Conservation (phyloP, 37 sponge, comb jelly and placozoan species). For the Oopsacas minuta region DNA sequence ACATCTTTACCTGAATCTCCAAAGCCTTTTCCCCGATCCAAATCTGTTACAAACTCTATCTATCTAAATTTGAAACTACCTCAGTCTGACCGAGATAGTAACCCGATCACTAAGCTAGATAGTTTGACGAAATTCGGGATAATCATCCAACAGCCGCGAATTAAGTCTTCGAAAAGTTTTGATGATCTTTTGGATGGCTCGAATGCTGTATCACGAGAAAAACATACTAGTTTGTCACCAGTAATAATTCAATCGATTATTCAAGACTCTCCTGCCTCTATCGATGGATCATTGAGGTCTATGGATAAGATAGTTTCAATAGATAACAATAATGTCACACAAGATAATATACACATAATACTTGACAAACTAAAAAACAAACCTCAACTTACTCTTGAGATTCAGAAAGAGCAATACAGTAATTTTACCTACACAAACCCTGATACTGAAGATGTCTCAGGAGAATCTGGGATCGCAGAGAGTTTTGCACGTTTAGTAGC, state of each 20-base stretch:
- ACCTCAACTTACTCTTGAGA: not conserved
- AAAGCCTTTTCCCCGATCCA: not conserved
- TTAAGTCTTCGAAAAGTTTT: not conserved
- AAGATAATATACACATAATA: not conserved
- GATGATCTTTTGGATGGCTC: not conserved
- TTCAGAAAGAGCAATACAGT: not conserved
- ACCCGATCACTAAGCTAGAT: conserved; percentile 3
- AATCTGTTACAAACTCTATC: not conserved
- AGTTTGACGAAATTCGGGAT: not conserved
- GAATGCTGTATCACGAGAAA: too few relatives aligned
- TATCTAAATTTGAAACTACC: not conserved
- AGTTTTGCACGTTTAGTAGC: not conserved
- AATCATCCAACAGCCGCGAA: not conserved
- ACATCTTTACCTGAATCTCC: not conserved
- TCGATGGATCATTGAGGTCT: not conserved
- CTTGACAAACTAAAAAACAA: not conserved
- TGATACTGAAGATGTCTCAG: not conserved
- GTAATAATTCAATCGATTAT: not conserved
- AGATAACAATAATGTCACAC: not conserved
- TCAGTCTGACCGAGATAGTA: not conserved
- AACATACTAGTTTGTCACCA: not conserved
- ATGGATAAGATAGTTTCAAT: not conserved
- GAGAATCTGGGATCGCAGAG: not conserved
- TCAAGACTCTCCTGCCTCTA: not conserved
- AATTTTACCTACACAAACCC: not conserved